Conservation (phyloP, 2,113 vertebrate species). For the Sander vitreus region DNA sequence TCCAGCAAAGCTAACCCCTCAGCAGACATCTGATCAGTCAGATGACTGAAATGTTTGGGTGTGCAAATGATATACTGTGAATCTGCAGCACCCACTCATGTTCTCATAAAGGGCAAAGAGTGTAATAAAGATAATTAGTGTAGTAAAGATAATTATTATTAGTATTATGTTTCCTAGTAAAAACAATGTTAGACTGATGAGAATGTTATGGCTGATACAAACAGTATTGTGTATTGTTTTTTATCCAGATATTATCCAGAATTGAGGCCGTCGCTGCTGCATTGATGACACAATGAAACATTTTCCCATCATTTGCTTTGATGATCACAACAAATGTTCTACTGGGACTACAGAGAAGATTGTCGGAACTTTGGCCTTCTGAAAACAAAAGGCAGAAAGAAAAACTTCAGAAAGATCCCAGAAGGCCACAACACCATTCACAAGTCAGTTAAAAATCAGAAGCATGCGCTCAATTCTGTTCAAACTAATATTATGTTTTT, state of each 20-base stretch:
- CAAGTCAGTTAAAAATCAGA: slow-evolving; percentile 1
- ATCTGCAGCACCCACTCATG: slow-evolving; percentile 4
- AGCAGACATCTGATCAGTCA: slow-evolving; percentile 17
- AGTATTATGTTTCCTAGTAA: neutral
- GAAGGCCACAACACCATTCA: slow-evolving; percentile 7
- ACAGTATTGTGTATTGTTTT: neutral
- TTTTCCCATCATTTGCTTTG: neutral
- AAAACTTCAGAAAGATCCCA: neutral
- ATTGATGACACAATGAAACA: neutral
- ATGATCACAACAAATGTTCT: slow-evolving; percentile 20
- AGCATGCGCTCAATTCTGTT: neutral
- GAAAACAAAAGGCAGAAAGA: slow-evolving; percentile 1
- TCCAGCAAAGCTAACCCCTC: slow-evolving; percentile 31
- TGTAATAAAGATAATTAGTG: neutral
- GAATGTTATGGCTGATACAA: neutral
- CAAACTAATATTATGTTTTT: slow-evolving; percentile 10
- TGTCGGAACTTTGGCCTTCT: neutral
- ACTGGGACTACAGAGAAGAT: slow-evolving; percentile 4
- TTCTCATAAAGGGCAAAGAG: neutral
- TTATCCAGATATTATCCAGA: neutral
- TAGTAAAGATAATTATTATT: neutral
- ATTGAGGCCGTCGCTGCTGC: neutral
- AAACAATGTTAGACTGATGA: neutral
- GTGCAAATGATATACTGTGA: slow-evolving; percentile 4
- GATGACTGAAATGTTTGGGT: slow-evolving; percentile 9